Conservation (phyloP, 2,113 vertebrate genomes). For the Mugil cephalus region DNA sequence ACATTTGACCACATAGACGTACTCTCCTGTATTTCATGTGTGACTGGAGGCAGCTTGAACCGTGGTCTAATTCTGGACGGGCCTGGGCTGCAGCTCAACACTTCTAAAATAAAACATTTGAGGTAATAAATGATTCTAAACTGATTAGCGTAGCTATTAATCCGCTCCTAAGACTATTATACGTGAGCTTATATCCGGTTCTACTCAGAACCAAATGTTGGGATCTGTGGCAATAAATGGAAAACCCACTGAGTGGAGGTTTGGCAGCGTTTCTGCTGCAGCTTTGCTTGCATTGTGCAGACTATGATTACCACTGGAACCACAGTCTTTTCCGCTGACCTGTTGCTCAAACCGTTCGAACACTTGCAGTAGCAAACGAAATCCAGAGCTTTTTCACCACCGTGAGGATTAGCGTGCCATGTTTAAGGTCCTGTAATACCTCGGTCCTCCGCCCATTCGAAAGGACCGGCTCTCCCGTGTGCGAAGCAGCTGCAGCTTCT, state of each 20-base stretch:
- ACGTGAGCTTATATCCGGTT: neutral
- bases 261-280: slow-evolving; percentile 23
- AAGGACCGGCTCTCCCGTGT: neutral
- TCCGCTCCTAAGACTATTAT: slow-evolving; percentile 3
- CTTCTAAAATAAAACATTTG: slow-evolving; percentile 2
- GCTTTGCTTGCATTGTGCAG: slow-evolving; percentile 9
- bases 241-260: slow-evolving; percentile 13
- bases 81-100: neutral
- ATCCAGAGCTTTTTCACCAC: neutral
- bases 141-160: neutral
- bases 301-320: slow-evolving; percentile 4
- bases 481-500: neutral
- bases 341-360: slow-evolving; percentile 15
- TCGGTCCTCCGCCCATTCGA: neutral
- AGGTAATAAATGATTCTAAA: neutral
- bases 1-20: slow-evolving; percentile 32
- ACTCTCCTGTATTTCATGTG: slow-evolving; percentile 25
- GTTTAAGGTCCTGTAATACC: neutral
- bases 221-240: slow-evolving; percentile 29
- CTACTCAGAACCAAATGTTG: neutral
- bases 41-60: slow-evolving; percentile 26
- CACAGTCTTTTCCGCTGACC: neutral
- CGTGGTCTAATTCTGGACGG: slow-evolving; percentile 40
- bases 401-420: neutral
- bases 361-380: neutral